Percentiles rank a stretch among this genome's conserved stretches.
These are phyloP conservation scores for Megaceryle alcyon DNA, from an alignment of 2,797 vertebrate genomes.

Conservation along the genomic window DNA sequence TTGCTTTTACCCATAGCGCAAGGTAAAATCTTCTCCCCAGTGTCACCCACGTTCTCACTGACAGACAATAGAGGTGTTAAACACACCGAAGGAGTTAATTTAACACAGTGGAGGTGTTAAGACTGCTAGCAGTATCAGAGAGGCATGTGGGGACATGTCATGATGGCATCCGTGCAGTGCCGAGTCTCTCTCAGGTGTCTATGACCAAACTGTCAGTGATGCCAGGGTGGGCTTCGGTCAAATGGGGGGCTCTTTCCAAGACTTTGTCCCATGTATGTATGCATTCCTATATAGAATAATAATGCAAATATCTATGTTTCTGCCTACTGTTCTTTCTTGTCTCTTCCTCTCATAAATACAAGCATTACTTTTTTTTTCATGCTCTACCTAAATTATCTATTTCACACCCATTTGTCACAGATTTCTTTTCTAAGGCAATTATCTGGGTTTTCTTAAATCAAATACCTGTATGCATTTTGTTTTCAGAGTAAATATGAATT, in stretches of 20 bases:
- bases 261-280: rapidly evolving
- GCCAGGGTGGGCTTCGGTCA: not conserved
- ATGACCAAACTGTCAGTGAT: not conserved
- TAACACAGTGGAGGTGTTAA: not conserved
- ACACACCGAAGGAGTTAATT: not conserved
- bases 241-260: not conserved
- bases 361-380: not conserved
- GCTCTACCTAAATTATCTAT: not conserved
- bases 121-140: not conserved
- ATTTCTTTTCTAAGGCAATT: not conserved
- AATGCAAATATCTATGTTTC: not conserved
- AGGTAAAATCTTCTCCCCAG: not conserved
- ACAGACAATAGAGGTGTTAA: not conserved
- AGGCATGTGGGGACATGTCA: not conserved
- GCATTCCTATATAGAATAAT: not conserved
- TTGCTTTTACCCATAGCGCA: not conserved
- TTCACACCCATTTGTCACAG: not conserved
- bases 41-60: not conserved
- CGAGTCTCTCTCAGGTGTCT: not conserved
- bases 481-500: conserved; percentile 1
- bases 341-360: not conserved
- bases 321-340: not conserved
- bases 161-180: rapidly evolving
- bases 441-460: not conserved
- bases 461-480: not conserved